phyloP scores from a whole-genome alignment of 1,140 invertebrate genomes.

The Scaptomyza graminum region DNA sequence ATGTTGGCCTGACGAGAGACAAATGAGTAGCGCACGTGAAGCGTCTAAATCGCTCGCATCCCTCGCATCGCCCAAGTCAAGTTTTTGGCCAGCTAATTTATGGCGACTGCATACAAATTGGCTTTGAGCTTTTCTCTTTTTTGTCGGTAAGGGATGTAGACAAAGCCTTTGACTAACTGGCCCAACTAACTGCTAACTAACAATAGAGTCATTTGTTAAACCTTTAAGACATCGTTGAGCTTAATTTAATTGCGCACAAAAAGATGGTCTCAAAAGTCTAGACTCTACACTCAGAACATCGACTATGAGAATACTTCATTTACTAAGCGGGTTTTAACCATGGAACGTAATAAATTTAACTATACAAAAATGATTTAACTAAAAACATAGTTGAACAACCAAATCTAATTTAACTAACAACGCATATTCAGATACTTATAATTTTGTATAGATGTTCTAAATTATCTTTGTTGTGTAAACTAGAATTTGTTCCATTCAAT shows the following conservation, averaged over 20 bases:
- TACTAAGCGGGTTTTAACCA: no score
- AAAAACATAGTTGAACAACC: no score
- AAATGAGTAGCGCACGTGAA: conserved; percentile 79
- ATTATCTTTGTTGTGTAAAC: no score
- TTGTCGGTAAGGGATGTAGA: neutral
- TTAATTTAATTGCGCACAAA: neutral
- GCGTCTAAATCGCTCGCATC: conserved; percentile 31
- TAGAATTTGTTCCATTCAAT: no score
- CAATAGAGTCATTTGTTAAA: neutral
- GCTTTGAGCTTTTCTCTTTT: conserved; percentile 17
- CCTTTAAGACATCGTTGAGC: neutral
- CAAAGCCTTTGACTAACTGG: conserved; percentile 20
- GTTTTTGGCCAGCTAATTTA: conserved; percentile 67
- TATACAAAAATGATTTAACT: no score
- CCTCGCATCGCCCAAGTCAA: conserved; percentile 16
- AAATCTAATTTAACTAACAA: no score
- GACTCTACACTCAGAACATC: no score
- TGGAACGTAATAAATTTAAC: no score
- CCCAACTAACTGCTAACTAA: conserved; percentile 22
- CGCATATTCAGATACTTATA: no score
- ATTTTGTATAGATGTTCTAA: no score
- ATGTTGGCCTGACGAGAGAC: conserved; percentile 58
- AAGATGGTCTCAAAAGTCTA: neutral
- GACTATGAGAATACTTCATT: no score
- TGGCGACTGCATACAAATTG: conserved; percentile 76